Evolutionary conservation across 2,888 invertebrate genomes (phyloP), one percentile per base, ranked within the genome.

Genomic region (Dynastes grantii): DNA sequence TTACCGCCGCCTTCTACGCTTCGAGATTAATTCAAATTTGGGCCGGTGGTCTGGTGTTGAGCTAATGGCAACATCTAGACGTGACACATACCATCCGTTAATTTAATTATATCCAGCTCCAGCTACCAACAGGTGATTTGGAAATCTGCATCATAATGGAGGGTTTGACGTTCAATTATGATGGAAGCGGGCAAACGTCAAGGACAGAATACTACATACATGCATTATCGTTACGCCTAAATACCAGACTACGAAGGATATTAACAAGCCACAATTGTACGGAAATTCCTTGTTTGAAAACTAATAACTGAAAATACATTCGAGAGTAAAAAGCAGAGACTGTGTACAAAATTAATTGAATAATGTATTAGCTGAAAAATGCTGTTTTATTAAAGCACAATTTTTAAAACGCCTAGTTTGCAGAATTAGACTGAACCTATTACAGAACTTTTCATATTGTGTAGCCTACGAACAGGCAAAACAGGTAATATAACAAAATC

Each of bases 131-230:
- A 75, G 73, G 73, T 75, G 73, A 75, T 61, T 61, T 55, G 73
- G 73, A 75, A 75, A 75, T 75, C 73, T 75, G 73, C 73, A 75
- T 75, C 45, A 75, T 75, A 75, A 75, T 75, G 73, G 73, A 13
- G 73, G 73, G 61, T 75, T 71, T 75, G 73, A 75, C 73, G 61
- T 61, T 61, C 73, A 75, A 75, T 75, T 75, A 75, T 61, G 61
- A 22, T 27, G 61, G 45, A 61, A 71, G 71, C 58, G 73, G 16
- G 13, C 61, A 61, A 61, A 75, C 73, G 73, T 63, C 73, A 61
- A 61, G 73, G 73, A 61, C 73, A 75, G 73, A 61, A 61, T 61
- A 40, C 13, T 61, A 13, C 45, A 22, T 45, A 58, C 45, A 61
- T 75, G 73, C 61, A 75, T 61, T 75, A 27, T 45, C 22, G 45